Evolutionary conservation across 1,140 invertebrate genomes (phyloP), one percentile per base, ranked within the genome.

Genomic region (Hylaeus volcanicus): DNA sequence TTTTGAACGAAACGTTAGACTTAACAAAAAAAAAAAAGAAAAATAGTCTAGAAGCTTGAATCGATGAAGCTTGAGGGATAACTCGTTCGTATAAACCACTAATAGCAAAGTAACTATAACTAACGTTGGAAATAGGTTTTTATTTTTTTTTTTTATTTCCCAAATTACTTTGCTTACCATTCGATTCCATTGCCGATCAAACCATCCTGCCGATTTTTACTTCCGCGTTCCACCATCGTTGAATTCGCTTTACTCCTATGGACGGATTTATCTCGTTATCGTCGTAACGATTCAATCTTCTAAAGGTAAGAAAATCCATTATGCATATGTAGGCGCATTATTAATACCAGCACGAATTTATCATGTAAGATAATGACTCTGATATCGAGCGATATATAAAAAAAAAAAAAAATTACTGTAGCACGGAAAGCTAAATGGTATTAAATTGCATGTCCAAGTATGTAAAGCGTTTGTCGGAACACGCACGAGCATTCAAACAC

Each of bases 191-290:
- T 63, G 12, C 15, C 5, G 11, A 61, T 37, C n/a, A 53, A 60
- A 39, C 5, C n/a, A 4, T n/a, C 41, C 2, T 68, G 6, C 1
- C 48, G 64, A 9, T 53, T 68, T 1, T 15, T 45, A 8, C 12
- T 75, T n/a, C 45, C 56, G 41, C n/a, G 6, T 43, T 75, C 73
- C 55, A 80, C 39, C 56, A 75, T 63, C 1, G 12, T 43, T 53
- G 2, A 26, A 80, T 41, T 53, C 14, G n/a, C 12, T 43, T 74
- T 26, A 53, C n/a, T 5, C 8, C 5, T 41, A 1, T 37, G n/a
- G n/a, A 68, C 37, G 15, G 15, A 68, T 26, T 80, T 74, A 39
- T 55, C 9, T 68, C 12, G 15, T n/a, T 26, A 12, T 26, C 43
- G 11, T 43, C 0, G 5, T 6, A 48, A 60, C 15, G n/a, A 68